These are phyloP conservation scores for Eutrigla gurnardus DNA, from an alignment of 2,797 vertebrate genomes.

Conservation along the genomic window DNA sequence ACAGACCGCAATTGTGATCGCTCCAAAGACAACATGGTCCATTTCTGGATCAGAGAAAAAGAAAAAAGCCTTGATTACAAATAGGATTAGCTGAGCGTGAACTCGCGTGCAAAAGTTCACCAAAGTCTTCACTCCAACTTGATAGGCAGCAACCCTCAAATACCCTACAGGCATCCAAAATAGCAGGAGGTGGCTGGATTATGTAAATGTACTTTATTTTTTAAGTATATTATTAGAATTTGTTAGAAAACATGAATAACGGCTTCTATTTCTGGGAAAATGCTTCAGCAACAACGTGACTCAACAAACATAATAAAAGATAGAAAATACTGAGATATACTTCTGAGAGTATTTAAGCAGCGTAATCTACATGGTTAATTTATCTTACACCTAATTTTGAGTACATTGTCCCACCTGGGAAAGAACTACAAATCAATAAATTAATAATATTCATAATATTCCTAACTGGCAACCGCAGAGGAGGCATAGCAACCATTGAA, in stretches of 20 bases:
- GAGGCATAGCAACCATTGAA: not conserved
- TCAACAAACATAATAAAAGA: constrained; percentile 40
- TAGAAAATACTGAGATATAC: not conserved
- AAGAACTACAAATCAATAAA: constrained; percentile 6
- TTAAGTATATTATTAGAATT: constrained; percentile 30
- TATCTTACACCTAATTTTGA: not conserved
- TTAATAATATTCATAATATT: not conserved
- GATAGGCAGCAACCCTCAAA: constrained; percentile 28
- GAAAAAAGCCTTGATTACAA: constrained; percentile 70
- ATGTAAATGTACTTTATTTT: constrained; percentile 22
- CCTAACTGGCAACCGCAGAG: not conserved
- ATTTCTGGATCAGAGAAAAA: constrained; percentile 57
- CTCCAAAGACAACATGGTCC: constrained; percentile 64
- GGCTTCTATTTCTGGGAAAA: constrained; percentile 40
- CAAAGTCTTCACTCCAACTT: constrained; percentile 38
- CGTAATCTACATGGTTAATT: not conserved
- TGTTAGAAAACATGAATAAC: constrained; percentile 40
- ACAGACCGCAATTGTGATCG: constrained; percentile 46
- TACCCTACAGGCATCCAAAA: constrained; percentile 29
- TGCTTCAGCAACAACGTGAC: constrained; percentile 29
- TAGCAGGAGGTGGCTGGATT: constrained; percentile 25
- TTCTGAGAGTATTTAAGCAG: too few relatives aligned
- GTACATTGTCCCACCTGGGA: not conserved
- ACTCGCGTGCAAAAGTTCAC: constrained; percentile 55
- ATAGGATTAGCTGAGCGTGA: constrained; percentile 64